A percentile compares a stretch with the other conserved stretches of the same genome.
phyloP scores from a whole-genome alignment of 2,113 vertebrate species.

The Albula glossodonta region DNA sequence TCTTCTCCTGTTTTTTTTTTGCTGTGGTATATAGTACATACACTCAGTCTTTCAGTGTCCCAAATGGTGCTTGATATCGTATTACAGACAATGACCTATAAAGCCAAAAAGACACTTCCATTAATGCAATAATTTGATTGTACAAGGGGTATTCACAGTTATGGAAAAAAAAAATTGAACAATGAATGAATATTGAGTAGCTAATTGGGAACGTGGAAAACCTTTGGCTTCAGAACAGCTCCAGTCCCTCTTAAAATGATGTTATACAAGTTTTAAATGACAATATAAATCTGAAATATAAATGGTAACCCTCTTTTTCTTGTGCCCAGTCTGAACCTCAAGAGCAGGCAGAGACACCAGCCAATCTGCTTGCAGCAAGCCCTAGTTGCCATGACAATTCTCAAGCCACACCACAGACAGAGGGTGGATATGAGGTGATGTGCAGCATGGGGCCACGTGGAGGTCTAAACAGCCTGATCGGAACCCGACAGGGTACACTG shows the following conservation, averaged over 20 bases:
- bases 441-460: not conserved
- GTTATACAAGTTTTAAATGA: not conserved
- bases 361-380: not conserved
- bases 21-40: too few relatives aligned
- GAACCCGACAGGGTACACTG: not conserved
- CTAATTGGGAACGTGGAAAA: too few relatives aligned
- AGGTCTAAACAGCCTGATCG: not conserved
- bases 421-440: constrained; percentile 7
- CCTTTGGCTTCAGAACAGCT: too few relatives aligned
- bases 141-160: too few relatives aligned
- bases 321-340: not conserved
- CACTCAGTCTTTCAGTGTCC: too few relatives aligned
- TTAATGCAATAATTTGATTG: too few relatives aligned
- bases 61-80: too few relatives aligned
- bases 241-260: too few relatives aligned
- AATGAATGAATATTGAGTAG: not conserved
- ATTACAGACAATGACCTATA: too few relatives aligned
- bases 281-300: not conserved
- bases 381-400: not conserved
- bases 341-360: not conserved
- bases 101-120: too few relatives aligned
- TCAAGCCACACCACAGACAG: not conserved
- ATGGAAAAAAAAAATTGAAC: too few relatives aligned
- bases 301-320: not conserved
- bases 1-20: too few relatives aligned